These are phyloP conservation scores for Cyanoliseus patagonus DNA, from an alignment of 2,113 vertebrate genomes.

Conservation along the genomic window DNA sequence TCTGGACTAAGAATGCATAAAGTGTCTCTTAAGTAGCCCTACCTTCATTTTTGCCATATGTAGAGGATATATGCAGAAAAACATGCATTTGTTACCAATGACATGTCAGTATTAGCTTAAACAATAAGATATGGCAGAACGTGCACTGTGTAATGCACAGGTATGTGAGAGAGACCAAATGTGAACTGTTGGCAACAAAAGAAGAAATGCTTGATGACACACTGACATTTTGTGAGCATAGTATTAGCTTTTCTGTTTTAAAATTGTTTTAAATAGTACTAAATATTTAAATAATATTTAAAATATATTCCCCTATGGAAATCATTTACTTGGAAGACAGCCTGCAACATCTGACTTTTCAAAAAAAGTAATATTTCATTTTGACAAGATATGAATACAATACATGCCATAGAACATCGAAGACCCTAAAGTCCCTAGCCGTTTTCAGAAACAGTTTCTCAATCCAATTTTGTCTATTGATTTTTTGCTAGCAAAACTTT, in stretches of 20 bases:
- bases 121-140: slow-evolving; percentile 53
- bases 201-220: slow-evolving; percentile 42
- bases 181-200: slow-evolving; percentile 47
- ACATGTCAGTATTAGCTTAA: slow-evolving; percentile 58
- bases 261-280: slow-evolving; percentile 73
- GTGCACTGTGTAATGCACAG: slow-evolving; percentile 56
- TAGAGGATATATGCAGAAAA: slow-evolving; percentile 59
- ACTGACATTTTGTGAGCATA: slow-evolving; percentile 54
- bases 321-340: slow-evolving; percentile 73
- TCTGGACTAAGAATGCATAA: slow-evolving; percentile 75
- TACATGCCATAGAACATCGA: slow-evolving; percentile 29
- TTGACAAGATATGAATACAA: slow-evolving; percentile 58
- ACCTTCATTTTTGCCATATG: slow-evolving; percentile 65
- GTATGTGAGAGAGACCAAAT: slow-evolving; percentile 25
- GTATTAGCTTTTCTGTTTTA: slow-evolving; percentile 58
- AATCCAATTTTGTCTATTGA: slow-evolving; percentile 1
- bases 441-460: slow-evolving; percentile 47
- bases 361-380: slow-evolving; percentile 62
- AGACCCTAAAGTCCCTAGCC: slow-evolving; percentile 46
- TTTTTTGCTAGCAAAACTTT: slow-evolving; percentile 35
- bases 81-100: slow-evolving; percentile 74
- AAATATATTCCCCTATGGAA: slow-evolving; percentile 71
- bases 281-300: slow-evolving; percentile 73
- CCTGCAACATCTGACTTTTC: slow-evolving; percentile 57
- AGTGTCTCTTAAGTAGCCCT: slow-evolving; percentile 72